Evolutionary conservation across 2,888 invertebrate species (phyloP).

Genomic region (Sycophila texana): DNA sequence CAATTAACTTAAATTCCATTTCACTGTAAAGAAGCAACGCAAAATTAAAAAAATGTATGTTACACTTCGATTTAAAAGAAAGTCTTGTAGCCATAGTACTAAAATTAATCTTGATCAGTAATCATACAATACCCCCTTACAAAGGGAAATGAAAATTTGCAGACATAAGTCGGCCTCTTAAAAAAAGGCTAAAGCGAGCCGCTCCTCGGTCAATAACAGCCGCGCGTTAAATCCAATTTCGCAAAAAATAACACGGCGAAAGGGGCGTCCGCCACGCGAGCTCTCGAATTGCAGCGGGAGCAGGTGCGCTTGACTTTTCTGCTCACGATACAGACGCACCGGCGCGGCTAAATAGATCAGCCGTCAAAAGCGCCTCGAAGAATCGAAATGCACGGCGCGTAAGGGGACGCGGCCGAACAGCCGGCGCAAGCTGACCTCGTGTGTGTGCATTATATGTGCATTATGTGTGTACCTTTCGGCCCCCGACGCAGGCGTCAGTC

Average conservation of each 20-base stretch:
- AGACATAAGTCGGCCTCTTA: too few relatives aligned
- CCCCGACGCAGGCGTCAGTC: not conserved
- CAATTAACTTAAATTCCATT: too few relatives aligned
- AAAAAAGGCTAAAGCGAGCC: not conserved
- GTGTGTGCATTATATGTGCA: constrained; percentile 3
- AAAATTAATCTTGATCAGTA: not conserved
- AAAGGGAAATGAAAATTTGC: too few relatives aligned
- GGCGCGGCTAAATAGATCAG: not conserved
- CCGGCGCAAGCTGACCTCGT: constrained; percentile 2
- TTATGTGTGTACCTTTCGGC: not conserved
- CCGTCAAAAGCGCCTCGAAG: constrained; percentile 3
- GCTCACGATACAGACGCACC: not conserved
- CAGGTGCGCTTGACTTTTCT: constrained; percentile 1
- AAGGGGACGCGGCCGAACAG: constrained; percentile 3
- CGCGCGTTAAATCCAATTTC: too few relatives aligned
- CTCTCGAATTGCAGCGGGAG: not conserved
- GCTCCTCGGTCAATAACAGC: too few relatives aligned
- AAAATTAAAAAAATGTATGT: too few relatives aligned
- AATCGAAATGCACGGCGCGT: not conserved
- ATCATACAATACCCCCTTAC: too few relatives aligned
- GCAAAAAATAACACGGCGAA: too few relatives aligned
- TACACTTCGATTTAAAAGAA: too few relatives aligned
- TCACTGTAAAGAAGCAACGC: too few relatives aligned
- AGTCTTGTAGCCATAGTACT: too few relatives aligned
- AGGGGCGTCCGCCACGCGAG: not conserved